phyloP scores from a whole-genome alignment of 2,113 vertebrate genomes.

The Tympanuchus pallidicinctus region DNA sequence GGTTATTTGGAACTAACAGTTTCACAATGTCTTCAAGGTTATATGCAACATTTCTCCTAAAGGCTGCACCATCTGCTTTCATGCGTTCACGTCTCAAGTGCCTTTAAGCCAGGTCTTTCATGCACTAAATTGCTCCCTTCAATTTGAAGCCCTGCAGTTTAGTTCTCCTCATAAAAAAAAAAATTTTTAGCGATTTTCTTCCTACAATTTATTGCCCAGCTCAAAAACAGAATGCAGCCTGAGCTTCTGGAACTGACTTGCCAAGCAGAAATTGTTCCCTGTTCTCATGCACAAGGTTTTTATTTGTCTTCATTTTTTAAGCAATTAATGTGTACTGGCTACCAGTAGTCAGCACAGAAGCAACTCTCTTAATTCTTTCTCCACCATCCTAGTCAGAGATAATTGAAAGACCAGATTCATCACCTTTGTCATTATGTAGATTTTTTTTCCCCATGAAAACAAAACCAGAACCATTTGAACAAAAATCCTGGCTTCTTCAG shows the following conservation, averaged over 20 bases:
- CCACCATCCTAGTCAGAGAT: background rate
- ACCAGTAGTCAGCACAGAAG: background rate
- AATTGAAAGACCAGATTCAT: conserved; percentile 16
- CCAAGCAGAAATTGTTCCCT: background rate
- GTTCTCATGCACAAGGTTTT: background rate
- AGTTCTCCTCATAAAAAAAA: conserved; percentile 44
- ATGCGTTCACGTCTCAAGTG: background rate
- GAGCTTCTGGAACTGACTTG: background rate
- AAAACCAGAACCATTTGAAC: conserved; percentile 24
- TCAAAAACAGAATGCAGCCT: background rate
- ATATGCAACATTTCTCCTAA: conserved; percentile 14
- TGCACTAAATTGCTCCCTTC: background rate
- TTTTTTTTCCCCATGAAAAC: background rate
- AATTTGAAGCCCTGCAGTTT: background rate
- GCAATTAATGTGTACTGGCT: background rate
- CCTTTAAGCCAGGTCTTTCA: conserved; percentile 8
- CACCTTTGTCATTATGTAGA: background rate
- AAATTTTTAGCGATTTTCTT: background rate
- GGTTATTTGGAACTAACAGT: background rate
- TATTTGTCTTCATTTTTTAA: background rate
- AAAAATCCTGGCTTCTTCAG: conserved; percentile 23
- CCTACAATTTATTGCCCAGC: background rate
- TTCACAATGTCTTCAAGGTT: background rate
- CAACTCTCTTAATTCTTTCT: background rate
- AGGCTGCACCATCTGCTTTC: conserved; percentile 21